Evolutionary conservation across 2,113 vertebrate genomes (phyloP).

Genomic region (Zapornia atra): DNA sequence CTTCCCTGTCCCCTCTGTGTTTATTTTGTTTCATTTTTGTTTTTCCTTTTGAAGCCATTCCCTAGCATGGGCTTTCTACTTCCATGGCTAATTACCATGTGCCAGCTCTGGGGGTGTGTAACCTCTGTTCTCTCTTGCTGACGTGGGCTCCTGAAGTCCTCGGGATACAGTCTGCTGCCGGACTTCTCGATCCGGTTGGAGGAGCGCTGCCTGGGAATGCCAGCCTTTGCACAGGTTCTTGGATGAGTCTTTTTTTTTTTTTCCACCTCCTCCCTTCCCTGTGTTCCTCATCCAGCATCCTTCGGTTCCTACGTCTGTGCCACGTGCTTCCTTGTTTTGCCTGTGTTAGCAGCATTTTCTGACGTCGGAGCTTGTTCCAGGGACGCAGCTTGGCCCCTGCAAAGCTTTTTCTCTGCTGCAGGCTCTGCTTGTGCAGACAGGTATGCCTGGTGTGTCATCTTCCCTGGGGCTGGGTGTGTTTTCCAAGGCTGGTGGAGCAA

Average conservation of each 20-base stretch:
- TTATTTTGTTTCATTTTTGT: background rate
- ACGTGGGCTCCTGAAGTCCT: accelerated
- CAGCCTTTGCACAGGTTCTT: background rate
- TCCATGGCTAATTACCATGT: background rate
- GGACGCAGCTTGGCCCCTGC: background rate
- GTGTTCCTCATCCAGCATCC: slow-evolving; percentile 25
- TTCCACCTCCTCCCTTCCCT: slow-evolving; percentile 9
- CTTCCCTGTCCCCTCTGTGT: background rate
- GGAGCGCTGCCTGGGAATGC: background rate
- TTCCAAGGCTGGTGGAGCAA: background rate
- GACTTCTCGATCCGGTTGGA: background rate
- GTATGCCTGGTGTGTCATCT: background rate
- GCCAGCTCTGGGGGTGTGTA: background rate
- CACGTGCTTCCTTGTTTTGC: slow-evolving; percentile 9
- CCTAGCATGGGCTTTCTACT: background rate
- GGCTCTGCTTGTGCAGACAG: background rate
- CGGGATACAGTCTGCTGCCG: accelerated
- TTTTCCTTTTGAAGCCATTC: background rate
- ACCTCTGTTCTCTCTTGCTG: background rate
- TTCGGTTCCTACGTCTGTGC: background rate
- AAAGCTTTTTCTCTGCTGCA: background rate
- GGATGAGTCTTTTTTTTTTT: background rate
- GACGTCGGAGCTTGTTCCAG: background rate
- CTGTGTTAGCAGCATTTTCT: background rate
- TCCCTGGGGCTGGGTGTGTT: background rate